Evolutionary conservation across 1,140 invertebrate genomes (phyloP).

Genomic region (Venturia canescens): DNA sequence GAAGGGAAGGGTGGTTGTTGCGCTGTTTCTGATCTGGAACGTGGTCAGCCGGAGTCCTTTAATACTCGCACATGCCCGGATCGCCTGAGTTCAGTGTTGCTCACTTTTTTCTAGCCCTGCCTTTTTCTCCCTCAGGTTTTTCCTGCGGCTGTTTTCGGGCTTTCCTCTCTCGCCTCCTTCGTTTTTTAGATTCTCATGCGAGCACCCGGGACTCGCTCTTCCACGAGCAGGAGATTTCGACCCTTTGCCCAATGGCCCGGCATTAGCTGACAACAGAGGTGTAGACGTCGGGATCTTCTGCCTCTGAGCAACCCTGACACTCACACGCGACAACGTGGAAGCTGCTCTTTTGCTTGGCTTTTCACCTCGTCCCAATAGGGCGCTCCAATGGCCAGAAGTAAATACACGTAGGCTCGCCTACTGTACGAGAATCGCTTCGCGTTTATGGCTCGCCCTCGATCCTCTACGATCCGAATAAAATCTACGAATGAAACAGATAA

Average conservation of each 20-base stretch:
- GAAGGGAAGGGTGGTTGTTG: neutral
- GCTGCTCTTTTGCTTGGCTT: slow-evolving; percentile 43
- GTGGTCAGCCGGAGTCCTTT: slow-evolving; percentile 6
- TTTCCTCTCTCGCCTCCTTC: slow-evolving; percentile 37
- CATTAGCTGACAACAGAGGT: slow-evolving; percentile 76
- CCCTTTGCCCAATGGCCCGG: slow-evolving; percentile 68
- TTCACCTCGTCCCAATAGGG: slow-evolving; percentile 33
- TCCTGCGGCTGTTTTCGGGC: slow-evolving; percentile 3
- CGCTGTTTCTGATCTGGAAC: neutral
- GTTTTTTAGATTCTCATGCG: slow-evolving; percentile 24
- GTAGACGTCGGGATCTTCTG: slow-evolving; percentile 69
- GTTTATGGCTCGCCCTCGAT: slow-evolving; percentile 71
- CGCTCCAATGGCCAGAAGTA: slow-evolving; percentile 59
- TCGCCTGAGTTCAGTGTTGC: slow-evolving; percentile 1
- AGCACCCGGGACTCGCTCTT: slow-evolving; percentile 23
- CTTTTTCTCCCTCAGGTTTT: neutral
- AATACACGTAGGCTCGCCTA: slow-evolving; percentile 17
- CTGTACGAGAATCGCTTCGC: slow-evolving; percentile 63
- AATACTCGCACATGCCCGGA: slow-evolving; percentile 30
- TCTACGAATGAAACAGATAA: slow-evolving; percentile 67
- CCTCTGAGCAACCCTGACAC: slow-evolving; percentile 55
- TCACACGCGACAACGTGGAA: slow-evolving; percentile 34
- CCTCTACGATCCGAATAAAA: slow-evolving; percentile 75
- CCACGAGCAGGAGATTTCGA: slow-evolving; percentile 39
- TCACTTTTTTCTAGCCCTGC: slow-evolving; percentile 23